Evolutionary conservation across 2,888 invertebrate genomes (phyloP), one percentile per base, ranked within the genome.

Genomic region (Polymixis flavicincta): DNA sequence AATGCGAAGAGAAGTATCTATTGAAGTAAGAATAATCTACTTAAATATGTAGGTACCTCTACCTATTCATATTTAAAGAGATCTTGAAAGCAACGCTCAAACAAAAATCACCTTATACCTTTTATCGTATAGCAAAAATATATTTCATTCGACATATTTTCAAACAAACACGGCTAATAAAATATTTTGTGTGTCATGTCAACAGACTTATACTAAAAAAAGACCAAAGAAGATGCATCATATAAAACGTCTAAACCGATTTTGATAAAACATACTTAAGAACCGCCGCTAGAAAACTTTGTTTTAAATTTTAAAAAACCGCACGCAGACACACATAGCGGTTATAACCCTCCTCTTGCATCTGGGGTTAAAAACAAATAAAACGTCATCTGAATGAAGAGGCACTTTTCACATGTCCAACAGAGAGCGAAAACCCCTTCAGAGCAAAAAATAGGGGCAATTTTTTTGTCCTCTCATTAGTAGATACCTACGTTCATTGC

Each of bases 371-470:
- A 32, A n/a, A 45, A 60, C 17, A n/a, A 70, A 52, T 22, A 19
- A 59, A 1, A 52, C 52, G 57, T 50, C 55, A 77, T 22, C 14
- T 45, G 32, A 57, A 70, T 77, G 55, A 77, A 57, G 42, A 28
- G 22, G 42, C 42, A 50, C 13, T 50, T 52, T 69, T 57, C 63
- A 50, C 42, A 52, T 57, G 48, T 63, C 55, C 25, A 57, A 50
- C 13, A 69, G 17, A 32, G 9, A 22, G 13, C 42, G 0, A 32
- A 57, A 25, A 32, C 7, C 17, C n/a, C 5, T 70, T 28, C 17
- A 45, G 22, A 59, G 32, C 7, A 60, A 74, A 67, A 78, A 63
- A 28, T 25, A 37, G 32, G 14, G 61, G 32, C 9, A 25, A 19
- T 74, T 6, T 67, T n/a, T 64, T 57, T 59, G 63, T 57, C 52